These are phyloP conservation scores for Noctua janthina DNA, from an alignment of 2,888 invertebrate species.

Conservation along the genomic window DNA sequence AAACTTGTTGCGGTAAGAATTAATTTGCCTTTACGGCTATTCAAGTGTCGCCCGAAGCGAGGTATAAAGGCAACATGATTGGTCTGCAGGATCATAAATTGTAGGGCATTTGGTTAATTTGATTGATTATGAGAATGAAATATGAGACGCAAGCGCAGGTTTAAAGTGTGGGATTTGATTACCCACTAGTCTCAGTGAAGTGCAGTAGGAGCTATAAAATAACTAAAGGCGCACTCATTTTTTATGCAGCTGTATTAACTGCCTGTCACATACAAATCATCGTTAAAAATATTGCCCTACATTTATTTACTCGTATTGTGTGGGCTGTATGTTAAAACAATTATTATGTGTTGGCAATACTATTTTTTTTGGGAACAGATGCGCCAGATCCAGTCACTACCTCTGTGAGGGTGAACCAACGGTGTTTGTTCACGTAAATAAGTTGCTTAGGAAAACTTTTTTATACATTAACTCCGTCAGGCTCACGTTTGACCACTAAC, in stretches of 20 bases:
- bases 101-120: constrained; percentile 27
- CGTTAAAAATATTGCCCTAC: background rate
- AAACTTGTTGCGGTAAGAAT: constrained; percentile 12
- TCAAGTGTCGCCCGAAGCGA: constrained; percentile 38
- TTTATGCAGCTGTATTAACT: background rate
- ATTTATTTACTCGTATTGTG: background rate
- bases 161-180: constrained; percentile 1
- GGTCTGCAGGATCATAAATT: constrained; percentile 35
- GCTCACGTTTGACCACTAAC: background rate
- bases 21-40: constrained; percentile 28
- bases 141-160: constrained; percentile 3
- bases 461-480: background rate
- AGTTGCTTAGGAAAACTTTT: background rate
- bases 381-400: too few relatives aligned
- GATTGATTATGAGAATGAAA: constrained; percentile 24
- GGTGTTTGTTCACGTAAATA: background rate
- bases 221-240: background rate
- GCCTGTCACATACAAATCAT: background rate
- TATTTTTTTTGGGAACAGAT: background rate
- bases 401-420: background rate
- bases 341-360: background rate
- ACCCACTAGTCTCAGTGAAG: background rate
- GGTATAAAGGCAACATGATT: constrained; percentile 31
- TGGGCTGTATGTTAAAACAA: background rate
- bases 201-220: background rate